Percentiles rank a stretch among this genome's conserved stretches.
Evolutionary conservation across 1,140 invertebrate species (phyloP).

Genomic region (Pinna nobilis): DNA sequence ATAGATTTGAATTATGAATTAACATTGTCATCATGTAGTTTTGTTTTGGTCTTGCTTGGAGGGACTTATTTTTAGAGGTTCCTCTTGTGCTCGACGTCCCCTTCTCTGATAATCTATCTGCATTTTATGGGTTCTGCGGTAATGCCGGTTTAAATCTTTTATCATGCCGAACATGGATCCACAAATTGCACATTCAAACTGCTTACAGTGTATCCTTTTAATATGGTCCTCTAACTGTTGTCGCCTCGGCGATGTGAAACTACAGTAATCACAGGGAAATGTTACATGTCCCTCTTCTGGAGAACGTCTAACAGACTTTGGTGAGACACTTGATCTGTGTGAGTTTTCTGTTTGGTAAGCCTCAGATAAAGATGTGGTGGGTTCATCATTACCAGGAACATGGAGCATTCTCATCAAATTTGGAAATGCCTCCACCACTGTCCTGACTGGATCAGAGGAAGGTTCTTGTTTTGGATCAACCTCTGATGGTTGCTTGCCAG

Average conservation of each 20-base stretch:
- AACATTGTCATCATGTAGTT: no score
- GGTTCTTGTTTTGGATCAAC: neutral
- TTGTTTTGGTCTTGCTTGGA: no score
- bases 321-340: neutral
- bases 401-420: neutral
- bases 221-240: slow-evolving; percentile 35
- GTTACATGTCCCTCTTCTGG: neutral
- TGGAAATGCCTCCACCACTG: neutral
- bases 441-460: neutral
- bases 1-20: no score
- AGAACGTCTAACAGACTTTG: no score
- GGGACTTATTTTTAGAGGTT: no score
- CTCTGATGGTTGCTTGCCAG: no score
- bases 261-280: slow-evolving; percentile 17
- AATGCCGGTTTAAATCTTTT: slow-evolving; percentile 37
- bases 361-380: neutral
- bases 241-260: slow-evolving; percentile 14
- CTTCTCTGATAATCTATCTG: slow-evolving; percentile 7
- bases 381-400: neutral
- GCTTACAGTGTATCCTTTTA: slow-evolving; percentile 32
- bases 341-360: neutral
- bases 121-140: slow-evolving; percentile 31
- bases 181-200: slow-evolving; percentile 36
- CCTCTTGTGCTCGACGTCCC: neutral
- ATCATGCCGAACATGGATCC: slow-evolving; percentile 32